These are phyloP conservation scores for Zele albiditarsus DNA, from an alignment of 2,888 invertebrate species.

Conservation along the genomic window DNA sequence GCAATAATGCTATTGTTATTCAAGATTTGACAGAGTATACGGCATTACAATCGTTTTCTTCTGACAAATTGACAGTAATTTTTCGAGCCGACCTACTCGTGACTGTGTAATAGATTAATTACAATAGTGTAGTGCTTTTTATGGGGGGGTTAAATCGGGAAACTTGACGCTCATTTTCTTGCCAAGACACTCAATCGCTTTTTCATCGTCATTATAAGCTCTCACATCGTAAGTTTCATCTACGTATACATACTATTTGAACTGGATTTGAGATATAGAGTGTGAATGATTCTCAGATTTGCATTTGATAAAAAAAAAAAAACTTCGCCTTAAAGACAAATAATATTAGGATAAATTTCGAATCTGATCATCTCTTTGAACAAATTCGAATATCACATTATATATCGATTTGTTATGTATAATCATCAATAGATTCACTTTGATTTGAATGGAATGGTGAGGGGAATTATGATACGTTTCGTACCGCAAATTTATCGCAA, in stretches of 20 bases:
- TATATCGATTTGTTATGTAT: too few species aligned
- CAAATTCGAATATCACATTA: too few species aligned
- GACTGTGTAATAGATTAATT: constrained; percentile 42
- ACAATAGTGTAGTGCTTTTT: constrained; percentile 31
- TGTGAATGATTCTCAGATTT: constrained; percentile 30
- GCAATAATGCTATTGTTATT: not conserved
- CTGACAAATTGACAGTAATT: constrained; percentile 42
- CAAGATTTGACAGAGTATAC: constrained; percentile 19
- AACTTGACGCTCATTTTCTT: constrained; percentile 33
- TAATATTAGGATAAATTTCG: constrained; percentile 1
- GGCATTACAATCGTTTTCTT: constrained; percentile 32
- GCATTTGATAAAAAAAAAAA: constrained; percentile 31
- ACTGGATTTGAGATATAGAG: constrained; percentile 11
- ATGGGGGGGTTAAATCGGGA: constrained; percentile 24
- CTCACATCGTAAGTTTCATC: not conserved
- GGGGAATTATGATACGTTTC: too few species aligned
- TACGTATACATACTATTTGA: not conserved
- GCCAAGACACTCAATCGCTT: not conserved
- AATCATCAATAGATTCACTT: too few species aligned
- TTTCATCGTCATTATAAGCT: not conserved
- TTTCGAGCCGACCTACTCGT: constrained; percentile 15
- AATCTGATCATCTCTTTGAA: not conserved
- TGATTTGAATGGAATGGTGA: too few species aligned
- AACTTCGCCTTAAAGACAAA: constrained; percentile 13
- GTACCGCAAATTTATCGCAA: too few species aligned